Evolutionary conservation across 1,140 invertebrate genomes (phyloP).

Genomic region (Pseudoatta argentina): DNA sequence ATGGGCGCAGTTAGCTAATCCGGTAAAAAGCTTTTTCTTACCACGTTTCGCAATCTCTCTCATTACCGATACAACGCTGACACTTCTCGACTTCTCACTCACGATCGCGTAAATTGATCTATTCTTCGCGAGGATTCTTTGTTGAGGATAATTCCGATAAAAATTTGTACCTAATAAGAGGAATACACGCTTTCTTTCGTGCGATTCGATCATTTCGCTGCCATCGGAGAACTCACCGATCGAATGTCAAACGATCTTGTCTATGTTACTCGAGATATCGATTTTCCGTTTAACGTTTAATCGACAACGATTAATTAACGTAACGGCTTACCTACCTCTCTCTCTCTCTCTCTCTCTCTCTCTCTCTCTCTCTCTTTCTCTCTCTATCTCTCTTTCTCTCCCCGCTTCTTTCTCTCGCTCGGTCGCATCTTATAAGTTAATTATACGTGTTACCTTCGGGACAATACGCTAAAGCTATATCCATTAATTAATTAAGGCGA

Average conservation of each 20-base stretch:
- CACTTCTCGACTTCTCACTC: constrained; percentile 16
- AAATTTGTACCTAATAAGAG: constrained; percentile 29
- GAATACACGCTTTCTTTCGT: not conserved
- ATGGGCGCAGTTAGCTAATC: constrained; percentile 53
- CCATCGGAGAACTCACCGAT: constrained; percentile 7
- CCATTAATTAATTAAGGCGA: constrained; percentile 78
- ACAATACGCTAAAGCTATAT: constrained; percentile 75
- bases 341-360: no score
- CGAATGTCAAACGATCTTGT: constrained; percentile 56
- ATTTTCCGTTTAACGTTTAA: constrained; percentile 43
- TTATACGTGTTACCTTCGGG: constrained; percentile 70
- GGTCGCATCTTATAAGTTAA: constrained; percentile 64
- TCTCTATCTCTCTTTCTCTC: not conserved
- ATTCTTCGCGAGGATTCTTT: not conserved
- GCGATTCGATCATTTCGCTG: constrained; percentile 26
- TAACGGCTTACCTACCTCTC: constrained; percentile 25
- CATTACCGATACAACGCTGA: constrained; percentile 20
- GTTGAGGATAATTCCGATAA: constrained; percentile 25
- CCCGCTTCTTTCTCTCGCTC: constrained; percentile 16
- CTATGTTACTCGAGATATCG: constrained; percentile 8
- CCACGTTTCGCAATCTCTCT: constrained; percentile 3
- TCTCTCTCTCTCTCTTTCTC: not conserved
- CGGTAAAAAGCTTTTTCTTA: constrained; percentile 36
- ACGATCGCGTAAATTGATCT: not conserved
- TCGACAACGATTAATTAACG: constrained; percentile 66